phyloP scores from a whole-genome alignment of 2,888 invertebrate species.

The Romanomermis culicivorax region DNA sequence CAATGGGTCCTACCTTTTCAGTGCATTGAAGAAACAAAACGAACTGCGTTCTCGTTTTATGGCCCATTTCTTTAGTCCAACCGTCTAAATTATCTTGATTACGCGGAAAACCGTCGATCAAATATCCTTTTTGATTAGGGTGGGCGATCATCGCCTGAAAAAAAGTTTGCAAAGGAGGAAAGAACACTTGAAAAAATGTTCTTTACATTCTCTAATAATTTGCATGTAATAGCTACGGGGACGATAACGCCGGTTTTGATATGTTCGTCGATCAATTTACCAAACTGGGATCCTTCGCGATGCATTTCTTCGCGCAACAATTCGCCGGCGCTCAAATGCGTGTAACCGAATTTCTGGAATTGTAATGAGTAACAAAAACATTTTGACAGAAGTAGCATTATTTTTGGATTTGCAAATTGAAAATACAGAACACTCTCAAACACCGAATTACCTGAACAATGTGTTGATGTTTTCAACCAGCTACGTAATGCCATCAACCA shows the following conservation, averaged over 20 bases:
- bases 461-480: no score
- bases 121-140: slow-evolving; percentile 38
- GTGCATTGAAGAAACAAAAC: slow-evolving; percentile 79
- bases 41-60: slow-evolving; percentile 53
- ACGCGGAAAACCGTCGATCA: slow-evolving; percentile 94
- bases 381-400: no score
- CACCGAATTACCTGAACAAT: no score
- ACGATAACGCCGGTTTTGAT: slow-evolving; percentile 84
- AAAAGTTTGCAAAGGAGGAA: slow-evolving; percentile 1
- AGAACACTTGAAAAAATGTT: slow-evolving; percentile 6
- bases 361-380: background rate
- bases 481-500: no score
- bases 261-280: slow-evolving; percentile 65
- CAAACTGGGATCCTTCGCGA: slow-evolving; percentile 59
- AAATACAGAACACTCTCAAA: no score
- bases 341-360: slow-evolving; percentile 30
- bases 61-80: slow-evolving; percentile 61
- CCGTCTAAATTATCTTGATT: slow-evolving; percentile 89
- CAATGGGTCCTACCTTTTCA: slow-evolving; percentile 39
- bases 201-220: slow-evolving; percentile 61
- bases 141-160: slow-evolving; percentile 24
- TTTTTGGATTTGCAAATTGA: background rate
- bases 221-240: slow-evolving; percentile 92
- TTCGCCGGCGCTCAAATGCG: slow-evolving; percentile 50
- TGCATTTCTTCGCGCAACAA: slow-evolving; percentile 70